A percentile compares a stretch with the other conserved stretches of the same genome.
phyloP scores from a whole-genome alignment of 2,888 invertebrate genomes.

The Scrobipalpa atriplicella region DNA sequence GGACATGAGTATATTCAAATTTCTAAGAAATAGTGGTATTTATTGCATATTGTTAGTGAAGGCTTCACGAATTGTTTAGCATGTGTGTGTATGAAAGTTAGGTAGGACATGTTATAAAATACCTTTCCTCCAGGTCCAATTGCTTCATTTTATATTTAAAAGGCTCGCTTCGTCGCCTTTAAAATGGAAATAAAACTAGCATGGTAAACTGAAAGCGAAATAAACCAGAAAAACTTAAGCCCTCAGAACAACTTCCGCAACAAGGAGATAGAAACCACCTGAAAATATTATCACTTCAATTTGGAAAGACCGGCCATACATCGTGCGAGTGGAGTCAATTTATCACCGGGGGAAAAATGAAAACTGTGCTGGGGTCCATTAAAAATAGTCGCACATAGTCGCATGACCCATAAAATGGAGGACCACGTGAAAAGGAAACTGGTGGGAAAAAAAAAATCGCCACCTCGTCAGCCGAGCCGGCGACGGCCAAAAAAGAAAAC shows the following conservation, averaged over 20 bases:
- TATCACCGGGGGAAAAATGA: constrained; percentile 78
- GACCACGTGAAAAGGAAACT: constrained; percentile 76
- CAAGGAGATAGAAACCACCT: constrained; percentile 32
- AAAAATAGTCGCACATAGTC: constrained; percentile 81
- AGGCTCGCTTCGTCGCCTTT: background rate
- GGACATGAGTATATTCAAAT: background rate
- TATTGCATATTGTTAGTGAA: too few relatives aligned
- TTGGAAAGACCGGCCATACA: constrained; percentile 72
- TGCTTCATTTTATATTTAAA: too few relatives aligned
- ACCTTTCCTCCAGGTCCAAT: too few relatives aligned
- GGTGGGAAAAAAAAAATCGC: constrained; percentile 61
- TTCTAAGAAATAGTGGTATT: too few relatives aligned
- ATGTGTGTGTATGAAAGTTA: too few relatives aligned
- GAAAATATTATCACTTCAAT: constrained; percentile 59
- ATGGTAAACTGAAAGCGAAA: background rate
- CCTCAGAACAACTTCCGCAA: constrained; percentile 2
- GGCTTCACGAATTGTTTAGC: too few relatives aligned
- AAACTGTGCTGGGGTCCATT: constrained; percentile 76
- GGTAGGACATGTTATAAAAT: too few relatives aligned
- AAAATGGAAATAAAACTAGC: background rate
- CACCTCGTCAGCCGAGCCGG: constrained; percentile 67
- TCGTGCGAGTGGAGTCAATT: constrained; percentile 77
- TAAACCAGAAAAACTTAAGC: background rate
- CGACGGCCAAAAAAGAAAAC: constrained; percentile 79
- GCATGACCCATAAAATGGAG: constrained; percentile 81